Percentiles rank a stretch among this genome's conserved stretches.
Conservation (phyloP, 1,140 invertebrate genomes). For the Lordiphosa collinella region DNA sequence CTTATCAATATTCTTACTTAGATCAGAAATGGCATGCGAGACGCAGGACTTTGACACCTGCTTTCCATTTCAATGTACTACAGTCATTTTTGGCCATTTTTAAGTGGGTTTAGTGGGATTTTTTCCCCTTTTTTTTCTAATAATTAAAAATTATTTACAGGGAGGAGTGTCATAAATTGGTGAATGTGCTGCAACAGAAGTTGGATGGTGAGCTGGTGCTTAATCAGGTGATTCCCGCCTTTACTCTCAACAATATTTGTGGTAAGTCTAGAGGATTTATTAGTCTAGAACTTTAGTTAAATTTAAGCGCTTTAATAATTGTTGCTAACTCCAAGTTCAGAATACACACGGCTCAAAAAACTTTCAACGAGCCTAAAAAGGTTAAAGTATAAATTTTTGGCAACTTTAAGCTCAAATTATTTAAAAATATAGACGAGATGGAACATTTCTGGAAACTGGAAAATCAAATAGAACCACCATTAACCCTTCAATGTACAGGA, state of each 20-base stretch:
- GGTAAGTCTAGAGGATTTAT: too few relatives aligned
- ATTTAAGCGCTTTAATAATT: too few relatives aligned
- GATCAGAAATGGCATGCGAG: conserved; percentile 87
- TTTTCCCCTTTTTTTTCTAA: not conserved
- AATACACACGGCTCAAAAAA: too few relatives aligned
- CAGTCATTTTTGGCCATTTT: conserved; percentile 87
- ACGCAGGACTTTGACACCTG: conserved; percentile 90
- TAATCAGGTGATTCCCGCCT: conserved; percentile 84
- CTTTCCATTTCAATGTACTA: conserved; percentile 90
- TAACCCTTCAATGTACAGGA: too few relatives aligned
- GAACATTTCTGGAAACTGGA: too few relatives aligned
- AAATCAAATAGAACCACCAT: too few relatives aligned
- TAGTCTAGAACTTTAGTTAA: too few relatives aligned
- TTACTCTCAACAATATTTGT: conserved; percentile 89
- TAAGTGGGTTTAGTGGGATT: conserved; percentile 70
- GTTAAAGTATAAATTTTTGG: too few relatives aligned
- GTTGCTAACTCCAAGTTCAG: too few relatives aligned
- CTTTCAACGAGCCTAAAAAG: too few relatives aligned
- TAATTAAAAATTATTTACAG: conserved; percentile 5
- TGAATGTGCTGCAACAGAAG: conserved; percentile 36
- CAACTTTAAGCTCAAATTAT: too few relatives aligned
- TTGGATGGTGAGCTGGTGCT: conserved; percentile 45
- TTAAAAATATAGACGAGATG: too few relatives aligned
- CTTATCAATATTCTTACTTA: conserved; percentile 7
- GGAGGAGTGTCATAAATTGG: conserved; percentile 54